Evolutionary conservation across 1,140 invertebrate species (phyloP).

Genomic region (Laupala kohalensis): DNA sequence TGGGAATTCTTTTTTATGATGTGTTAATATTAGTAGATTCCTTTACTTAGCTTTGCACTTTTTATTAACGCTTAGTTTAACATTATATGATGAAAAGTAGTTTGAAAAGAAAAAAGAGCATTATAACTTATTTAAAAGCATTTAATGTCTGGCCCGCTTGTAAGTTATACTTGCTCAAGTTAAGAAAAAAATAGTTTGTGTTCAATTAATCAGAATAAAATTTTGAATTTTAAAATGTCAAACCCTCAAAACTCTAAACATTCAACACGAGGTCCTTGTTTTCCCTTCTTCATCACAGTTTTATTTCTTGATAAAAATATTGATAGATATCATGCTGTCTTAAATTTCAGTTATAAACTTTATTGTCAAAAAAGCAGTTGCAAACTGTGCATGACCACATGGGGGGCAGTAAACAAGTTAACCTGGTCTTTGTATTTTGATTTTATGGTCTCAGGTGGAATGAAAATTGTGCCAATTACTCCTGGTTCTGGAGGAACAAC

Average conservation of each 20-base stretch:
- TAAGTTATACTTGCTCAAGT: too few relatives aligned
- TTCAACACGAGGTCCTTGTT: not conserved
- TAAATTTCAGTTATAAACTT: too few relatives aligned
- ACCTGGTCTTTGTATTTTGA: not conserved
- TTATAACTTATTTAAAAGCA: too few relatives aligned
- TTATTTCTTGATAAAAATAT: not conserved
- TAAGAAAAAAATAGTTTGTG: too few relatives aligned
- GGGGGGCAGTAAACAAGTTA: too few relatives aligned
- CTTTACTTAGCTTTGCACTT: too few relatives aligned
- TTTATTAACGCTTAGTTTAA: not conserved
- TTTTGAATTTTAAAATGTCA: not conserved
- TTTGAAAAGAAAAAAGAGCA: too few relatives aligned
- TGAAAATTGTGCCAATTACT: slow-evolving; percentile 4
- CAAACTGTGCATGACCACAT: too few relatives aligned
- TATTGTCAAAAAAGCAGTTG: too few relatives aligned
- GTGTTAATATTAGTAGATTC: too few relatives aligned
- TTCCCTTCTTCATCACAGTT: not conserved
- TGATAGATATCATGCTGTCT: not conserved
- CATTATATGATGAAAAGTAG: not conserved
- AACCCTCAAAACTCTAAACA: not conserved
- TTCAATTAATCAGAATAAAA: not conserved
- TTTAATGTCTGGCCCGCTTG: too few relatives aligned
- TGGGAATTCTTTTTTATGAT: too few relatives aligned
- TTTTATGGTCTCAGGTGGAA: slow-evolving; percentile 2
- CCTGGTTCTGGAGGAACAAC: slow-evolving; percentile 1